Base-by-base conservation (phyloP, 2,113 vertebrate species). In the Nycticorax nycticorax region DNA sequence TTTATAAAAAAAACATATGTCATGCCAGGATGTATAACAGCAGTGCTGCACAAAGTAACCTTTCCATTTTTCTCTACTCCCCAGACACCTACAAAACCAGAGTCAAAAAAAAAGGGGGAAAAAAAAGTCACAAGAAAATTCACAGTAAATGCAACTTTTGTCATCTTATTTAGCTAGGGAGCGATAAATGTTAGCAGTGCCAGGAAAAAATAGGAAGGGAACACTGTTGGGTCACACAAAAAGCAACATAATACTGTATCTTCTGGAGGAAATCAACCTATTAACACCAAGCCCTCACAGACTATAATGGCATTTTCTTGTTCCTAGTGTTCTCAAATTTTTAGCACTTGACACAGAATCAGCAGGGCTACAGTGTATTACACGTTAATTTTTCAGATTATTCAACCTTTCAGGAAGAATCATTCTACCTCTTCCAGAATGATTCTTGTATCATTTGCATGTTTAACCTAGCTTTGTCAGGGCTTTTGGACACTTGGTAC, bases 151-250 rank as follows among this genome's bases (percentile, higher is more conserved):
- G 41, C 48, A 84, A 45, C 55, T 82, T 73, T 81, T 33, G 3
- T 79, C 88, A 90, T 33, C 43, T 64, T 66, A 52, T 71, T 71
- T 77, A 93, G 53, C 92, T 71, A 57, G 89, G 80, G 72, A 76
- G 39, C 92, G 95, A 94, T 95, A 96, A 93, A 83, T 73, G 75
- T 56, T 82, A 63, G 41, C 67, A 81, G 56, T 45, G 60, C 59
- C 75, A 60, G 35, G 56, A 79, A 94, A 92, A 93, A 55, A 18
- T 73, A 86, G 32, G 82, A 82, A 12, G 47, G 72, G 67, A 80
- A 45, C 35, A 32, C 6, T 7, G 66, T 1, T 30, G 76, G 89
- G 79, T 95, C 86, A 71, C 13, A 35, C 39, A 77, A 82, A 86
- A 52, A 91, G 92, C 63, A 82, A 35, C 48, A 37, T 30, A 79